Base-by-base conservation (phyloP, 1,140 invertebrate species). In the Drosophila triauraria region DNA sequence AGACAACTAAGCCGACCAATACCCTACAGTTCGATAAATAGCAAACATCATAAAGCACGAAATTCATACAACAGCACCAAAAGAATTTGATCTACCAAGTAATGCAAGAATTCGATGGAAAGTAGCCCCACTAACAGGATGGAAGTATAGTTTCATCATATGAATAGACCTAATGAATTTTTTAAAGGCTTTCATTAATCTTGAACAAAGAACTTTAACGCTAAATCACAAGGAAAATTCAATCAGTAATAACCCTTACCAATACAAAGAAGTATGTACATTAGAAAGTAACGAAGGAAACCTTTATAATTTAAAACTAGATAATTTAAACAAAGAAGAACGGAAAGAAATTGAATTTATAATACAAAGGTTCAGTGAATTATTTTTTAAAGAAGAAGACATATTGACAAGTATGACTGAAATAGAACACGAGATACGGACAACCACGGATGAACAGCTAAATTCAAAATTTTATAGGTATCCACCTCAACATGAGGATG, bases 401-500 rank as follows among this genome's bases (percentile, higher is more conserved):
- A 5, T 12, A 23, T 20, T 57, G 8, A 57, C 57, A 13, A 46
- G 57, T 46, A 46, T 42, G 42, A 59, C 12, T 30, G 42, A 46
- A 59, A 61, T 61, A 17, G 32, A 61, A 27, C 58, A 35, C 8
- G 46, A 47, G 32, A 48, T 61, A 40, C 27, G 43, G 27, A 60
- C 43, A 15, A 20, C 25, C 8, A 48, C 44, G 13, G 58, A 60
- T n/a, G 44, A 48, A 46, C 40, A 57, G n/a, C 7, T 57, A 43
- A 57, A 43, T 25, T 57, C 46, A 25, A 40, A 48, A 40, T n/a
- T 47, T 40, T 43, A 54, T 58, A 46, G 42, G 35, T 64, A 53
- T 32, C 61, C 61, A 30, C 38, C 38, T 4, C 17, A 65, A 57
- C 42, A 64, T 51, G 61, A 64, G 27, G 13, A 56, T 30, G 46